These are phyloP conservation scores for Microtus obscurus DNA, from an alignment of 2,797 vertebrate genomes.

Conservation along the genomic window DNA sequence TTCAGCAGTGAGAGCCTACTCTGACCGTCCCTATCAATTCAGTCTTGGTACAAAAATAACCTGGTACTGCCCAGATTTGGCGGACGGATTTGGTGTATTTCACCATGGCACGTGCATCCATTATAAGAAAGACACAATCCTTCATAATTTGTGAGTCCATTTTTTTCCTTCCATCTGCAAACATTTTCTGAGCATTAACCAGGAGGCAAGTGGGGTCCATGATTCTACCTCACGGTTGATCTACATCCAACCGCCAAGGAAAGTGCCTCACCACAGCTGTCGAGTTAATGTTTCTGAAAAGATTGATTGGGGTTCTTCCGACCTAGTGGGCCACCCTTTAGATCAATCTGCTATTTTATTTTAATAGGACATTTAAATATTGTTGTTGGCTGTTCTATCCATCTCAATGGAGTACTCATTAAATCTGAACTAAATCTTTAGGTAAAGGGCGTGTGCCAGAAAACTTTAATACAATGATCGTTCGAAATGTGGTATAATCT, in stretches of 20 bases:
- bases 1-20: not conserved
- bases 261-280: not conserved
- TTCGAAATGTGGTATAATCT: not conserved
- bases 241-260: not conserved
- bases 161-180: not conserved
- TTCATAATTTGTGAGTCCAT: not conserved
- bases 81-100: not conserved
- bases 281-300: not conserved
- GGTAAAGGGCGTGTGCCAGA: slow-evolving; percentile 6
- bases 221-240: not conserved
- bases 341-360: slow-evolving; percentile 12
- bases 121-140: not conserved
- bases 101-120: no score
- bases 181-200: not conserved
- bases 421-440: slow-evolving; percentile 19
- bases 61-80: not conserved
- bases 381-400: not conserved
- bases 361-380: slow-evolving; percentile 47
- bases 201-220: not conserved
- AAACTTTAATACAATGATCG: not conserved
- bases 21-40: not conserved
- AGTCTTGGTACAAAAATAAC: not conserved
- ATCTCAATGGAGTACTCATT: not conserved
- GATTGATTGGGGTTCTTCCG: not conserved
- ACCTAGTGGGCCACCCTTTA: not conserved